Evolutionary conservation across 2,888 invertebrate species (phyloP), one percentile per base, ranked within the genome.

Genomic region (Iselma pallidipennis): DNA sequence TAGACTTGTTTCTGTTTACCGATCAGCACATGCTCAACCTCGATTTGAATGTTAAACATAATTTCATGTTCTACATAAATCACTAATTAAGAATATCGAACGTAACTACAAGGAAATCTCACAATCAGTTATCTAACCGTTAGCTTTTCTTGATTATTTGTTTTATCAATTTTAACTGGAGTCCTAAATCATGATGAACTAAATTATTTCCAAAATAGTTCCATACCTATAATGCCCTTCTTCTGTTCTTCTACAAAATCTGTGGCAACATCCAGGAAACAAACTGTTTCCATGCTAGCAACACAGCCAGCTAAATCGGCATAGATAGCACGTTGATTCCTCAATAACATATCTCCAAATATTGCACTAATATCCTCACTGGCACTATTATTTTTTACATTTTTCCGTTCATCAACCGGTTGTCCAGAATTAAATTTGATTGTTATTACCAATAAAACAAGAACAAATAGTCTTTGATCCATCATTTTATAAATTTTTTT

Each of bases 241-340:
- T 67, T 68, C 51, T 68, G 65, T 21, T 66, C 59, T 48, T 70
- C 70, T 57, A 78, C 67, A 50, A 69, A 70, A 52, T 69, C 69
- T 16, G 73, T 71, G 4, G 74, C 74, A 23, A 61, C 71, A 63
- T 73, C 70, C 59, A 77, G 53, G 50, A 78, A 73, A 66, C 78
- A 78, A 49, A 60, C 50, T 9, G 73, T 62, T 57, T 77, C 74
- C 49, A 65, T 71, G 51, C 66, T 63, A 50, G 74, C 54, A 31
- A 71, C 73, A 66, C 77, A 77, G 29, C 68, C 59, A 48, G 71
- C 63, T 29, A 76, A 58, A 33, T 71, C 71, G 16, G 61, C 60
- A 45, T 74, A 72, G 56, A 49, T 21, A n/a, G 65, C 54, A 52
- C 70, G 61, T 21, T 59, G 56, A 57, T 66, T 65, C 28, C 49